Percentiles rank a stretch among this genome's conserved stretches.
These are phyloP conservation scores for Tipula lateralis DNA, from an alignment of 2,888 invertebrate species.

Conservation along the genomic window DNA sequence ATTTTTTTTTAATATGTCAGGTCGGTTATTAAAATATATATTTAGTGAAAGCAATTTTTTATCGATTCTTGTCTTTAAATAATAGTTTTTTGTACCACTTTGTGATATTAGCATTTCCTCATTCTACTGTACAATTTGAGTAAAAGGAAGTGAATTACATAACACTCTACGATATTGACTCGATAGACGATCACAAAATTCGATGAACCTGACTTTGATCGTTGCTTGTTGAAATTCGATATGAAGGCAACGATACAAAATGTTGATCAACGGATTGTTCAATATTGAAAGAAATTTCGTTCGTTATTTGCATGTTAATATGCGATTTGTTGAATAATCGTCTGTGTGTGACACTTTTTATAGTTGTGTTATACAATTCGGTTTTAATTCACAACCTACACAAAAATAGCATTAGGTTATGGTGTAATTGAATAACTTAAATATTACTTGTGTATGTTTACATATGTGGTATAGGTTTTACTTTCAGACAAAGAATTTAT, in stretches of 20 bases:
- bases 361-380: background rate
- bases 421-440: background rate
- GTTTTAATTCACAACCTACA: background rate
- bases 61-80: background rate
- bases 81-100: background rate
- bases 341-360: background rate
- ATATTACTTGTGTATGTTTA: background rate
- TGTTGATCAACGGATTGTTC: background rate
- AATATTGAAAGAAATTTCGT: background rate
- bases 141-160: background rate
- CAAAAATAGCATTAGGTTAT: background rate
- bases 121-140: background rate
- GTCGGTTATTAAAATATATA: background rate
- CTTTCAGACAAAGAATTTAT: background rate
- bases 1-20: background rate
- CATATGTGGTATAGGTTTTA: background rate
- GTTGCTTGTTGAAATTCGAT: background rate
- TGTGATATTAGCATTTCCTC: background rate
- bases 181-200: background rate
- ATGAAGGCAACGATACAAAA: background rate
- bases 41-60: slow-evolving; percentile 15
- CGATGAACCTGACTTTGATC: background rate
- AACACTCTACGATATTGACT: background rate
- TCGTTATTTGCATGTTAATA: background rate
- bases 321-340: background rate